Conservation (phyloP, 2,113 vertebrate genomes). For the Campylorhamphus procurvoides region DNA sequence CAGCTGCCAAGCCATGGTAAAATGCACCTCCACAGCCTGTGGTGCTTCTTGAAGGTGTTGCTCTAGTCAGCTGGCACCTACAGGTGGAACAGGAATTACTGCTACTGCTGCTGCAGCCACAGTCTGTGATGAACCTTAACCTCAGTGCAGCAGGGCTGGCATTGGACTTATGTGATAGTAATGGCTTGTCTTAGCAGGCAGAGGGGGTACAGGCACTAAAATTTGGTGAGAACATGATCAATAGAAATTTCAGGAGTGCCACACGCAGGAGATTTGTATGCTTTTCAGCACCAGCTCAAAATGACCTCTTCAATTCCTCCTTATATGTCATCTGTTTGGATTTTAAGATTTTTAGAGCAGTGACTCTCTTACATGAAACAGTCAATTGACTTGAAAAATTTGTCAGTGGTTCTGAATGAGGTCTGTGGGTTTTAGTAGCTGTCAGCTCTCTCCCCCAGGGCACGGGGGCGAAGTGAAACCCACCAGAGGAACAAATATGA, state of each 20-base stretch:
- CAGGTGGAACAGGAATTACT: not conserved
- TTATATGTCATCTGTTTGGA: not conserved
- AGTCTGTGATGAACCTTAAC: not conserved
- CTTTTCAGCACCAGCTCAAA: not conserved
- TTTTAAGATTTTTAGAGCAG: not conserved
- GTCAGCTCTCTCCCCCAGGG: not conserved
- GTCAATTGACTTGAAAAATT: not conserved
- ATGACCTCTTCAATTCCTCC: not conserved
- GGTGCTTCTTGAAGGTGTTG: not conserved
- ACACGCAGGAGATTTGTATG: not conserved
- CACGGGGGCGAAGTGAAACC: not conserved
- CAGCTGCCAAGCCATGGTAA: not conserved
- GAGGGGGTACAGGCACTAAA: not conserved
- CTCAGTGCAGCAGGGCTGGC: too few relatives aligned
- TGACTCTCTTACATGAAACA: not conserved
- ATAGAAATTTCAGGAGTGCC: not conserved
- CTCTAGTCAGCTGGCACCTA: not conserved
- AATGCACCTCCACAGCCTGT: not conserved
- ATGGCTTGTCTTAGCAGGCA: not conserved
- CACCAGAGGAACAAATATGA: not conserved
- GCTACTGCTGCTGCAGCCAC: not conserved
- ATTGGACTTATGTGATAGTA: accelerated
- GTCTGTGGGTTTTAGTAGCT: not conserved
- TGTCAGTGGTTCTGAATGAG: not conserved
- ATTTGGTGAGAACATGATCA: accelerated